Evolutionary conservation across 2,113 vertebrate species (phyloP), one percentile per base, ranked within the genome.

Genomic region (Alligator sinensis): DNA sequence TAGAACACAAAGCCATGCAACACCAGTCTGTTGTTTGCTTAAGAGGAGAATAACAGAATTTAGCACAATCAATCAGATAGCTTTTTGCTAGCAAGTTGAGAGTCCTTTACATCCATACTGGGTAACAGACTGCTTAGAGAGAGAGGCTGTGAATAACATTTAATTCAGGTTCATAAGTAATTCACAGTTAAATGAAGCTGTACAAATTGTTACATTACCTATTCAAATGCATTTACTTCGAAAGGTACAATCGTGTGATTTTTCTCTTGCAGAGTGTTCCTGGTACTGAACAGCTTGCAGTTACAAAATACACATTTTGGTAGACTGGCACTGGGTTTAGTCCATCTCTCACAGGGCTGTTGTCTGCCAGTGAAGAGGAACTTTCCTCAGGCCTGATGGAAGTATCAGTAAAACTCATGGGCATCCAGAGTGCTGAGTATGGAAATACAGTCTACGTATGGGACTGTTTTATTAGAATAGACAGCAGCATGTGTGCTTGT

Each of bases 191-290:
- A 90, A 25, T 77, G 63, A 79, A 77, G 59, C 72, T 91, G 90
- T 93, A 47, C 27, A 66, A 88, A 77, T 22, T 83, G 34, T 85
- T 90, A 58, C 81, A 4, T 93, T 88, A 12, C 64, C 9, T 82
- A 0, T n/a, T 74, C 47, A 89, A 13, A 81, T 86, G 38, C 27
- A 64, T 17, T 94, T 93, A 38, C 21, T 93, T 0, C 0, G 57
- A 87, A 90, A 92, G 74, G 14, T 84, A 34, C 84, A 55, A 74
- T 77, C 70, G 79, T 94, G 74, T 96, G 87, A 97, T 91, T 82
- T 84, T 55, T 68, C 90, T 95, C 54, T 96, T 98, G 92, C 96
- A 97, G 97, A 54, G 47, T 88, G 86, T 83, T 86, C 92, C 95
- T 90, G 92, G 38, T 77, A 3, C 34, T 92, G 62, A 94, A 88